Base-by-base conservation (phyloP, 1,140 invertebrate species). In the Armadillidium nasatum region DNA sequence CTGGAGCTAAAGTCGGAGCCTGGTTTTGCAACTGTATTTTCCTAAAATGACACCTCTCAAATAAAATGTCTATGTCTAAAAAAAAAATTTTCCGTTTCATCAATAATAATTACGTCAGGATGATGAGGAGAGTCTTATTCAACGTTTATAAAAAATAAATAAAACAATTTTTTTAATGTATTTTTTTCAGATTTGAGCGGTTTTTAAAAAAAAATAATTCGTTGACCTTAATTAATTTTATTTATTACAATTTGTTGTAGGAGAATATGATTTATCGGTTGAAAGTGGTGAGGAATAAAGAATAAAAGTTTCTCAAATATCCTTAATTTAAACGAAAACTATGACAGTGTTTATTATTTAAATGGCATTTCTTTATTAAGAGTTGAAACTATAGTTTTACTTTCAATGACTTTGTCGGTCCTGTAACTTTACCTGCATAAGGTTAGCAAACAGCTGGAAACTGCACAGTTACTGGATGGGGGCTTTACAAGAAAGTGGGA, bases 351-450 rank as follows among this genome's bases (percentile, higher is more conserved):
- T 44, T 66, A n/a, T 10, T 11, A 76, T 44, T 86, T 85, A 67
- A 85, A 88, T 76, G 91, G 92, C 80, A 89, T 92, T 71, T 90
- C 89, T 45, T 72, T 92, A 0, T 82, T 92, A 22, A 85, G 85
- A 77, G 46, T 9, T 10, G 46, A 15, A 10, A 50, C 9, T n/a
- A n/a, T 10, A 50, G 46, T 50, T 50, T 50, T 15, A 50, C 46
- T 15, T 74, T 74, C 46, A 74, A 74, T 15, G n/a, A n/a, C 4
- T 54, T 60, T 33, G 73, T 74, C 21, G 15, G 7, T 4, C 19
- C 6, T 7, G 54, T 22, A 4, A 66, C 9, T n/a, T 50, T 74
- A 33, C 73, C 73, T 4, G 73, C 7, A 33, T 50, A 7, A 43
- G 15, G 21, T 13, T 50, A 74, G 50, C 33, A 50, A 33, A 60